These are phyloP conservation scores for Drosophila auraria DNA, from an alignment of 1,140 invertebrate genomes.

Conservation along the genomic window DNA sequence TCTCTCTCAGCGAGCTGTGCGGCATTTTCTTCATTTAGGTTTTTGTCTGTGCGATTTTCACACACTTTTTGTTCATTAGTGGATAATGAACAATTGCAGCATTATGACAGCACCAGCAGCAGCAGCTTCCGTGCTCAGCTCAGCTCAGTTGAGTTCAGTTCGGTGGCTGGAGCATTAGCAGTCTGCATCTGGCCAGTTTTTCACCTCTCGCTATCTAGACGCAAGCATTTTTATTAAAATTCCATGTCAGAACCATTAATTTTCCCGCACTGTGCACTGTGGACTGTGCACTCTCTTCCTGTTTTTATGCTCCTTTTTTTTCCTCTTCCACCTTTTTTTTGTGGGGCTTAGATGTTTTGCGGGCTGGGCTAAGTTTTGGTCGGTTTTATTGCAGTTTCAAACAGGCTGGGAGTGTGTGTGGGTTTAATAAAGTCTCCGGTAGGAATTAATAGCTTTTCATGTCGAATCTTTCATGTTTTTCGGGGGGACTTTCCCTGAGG, in stretches of 20 bases:
- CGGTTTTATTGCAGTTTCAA: conserved; percentile 39
- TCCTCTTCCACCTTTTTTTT: conserved; percentile 20
- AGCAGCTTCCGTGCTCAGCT: conserved; percentile 28
- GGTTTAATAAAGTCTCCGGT: conserved; percentile 34
- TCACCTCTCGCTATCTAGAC: conserved; percentile 74
- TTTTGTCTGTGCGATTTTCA: conserved; percentile 75
- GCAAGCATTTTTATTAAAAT: conserved; percentile 83
- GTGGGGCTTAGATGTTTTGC: conserved; percentile 20
- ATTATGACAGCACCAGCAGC: conserved; percentile 74
- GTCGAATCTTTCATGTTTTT: conserved; percentile 55
- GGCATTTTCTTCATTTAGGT: conserved; percentile 80
- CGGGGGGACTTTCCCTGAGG: neutral
- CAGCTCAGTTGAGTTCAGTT: conserved; percentile 18
- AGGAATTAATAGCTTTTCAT: conserved; percentile 38
- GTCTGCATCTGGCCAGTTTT: conserved; percentile 73
- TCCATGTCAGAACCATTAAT: conserved; percentile 79
- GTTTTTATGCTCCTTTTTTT: conserved; percentile 44
- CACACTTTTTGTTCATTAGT: conserved; percentile 83
- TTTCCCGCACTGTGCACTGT: conserved; percentile 64
- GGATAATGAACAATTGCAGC: conserved; percentile 84
- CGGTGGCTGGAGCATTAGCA: conserved; percentile 40
- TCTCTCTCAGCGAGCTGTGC: conserved; percentile 68
- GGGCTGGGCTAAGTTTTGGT: conserved; percentile 36
- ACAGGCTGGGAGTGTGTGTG: conserved; percentile 22
- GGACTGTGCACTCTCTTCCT: conserved; percentile 4